Evolutionary conservation across 2,888 invertebrate genomes (phyloP).

Genomic region (Nephrotoma guestfalica): DNA sequence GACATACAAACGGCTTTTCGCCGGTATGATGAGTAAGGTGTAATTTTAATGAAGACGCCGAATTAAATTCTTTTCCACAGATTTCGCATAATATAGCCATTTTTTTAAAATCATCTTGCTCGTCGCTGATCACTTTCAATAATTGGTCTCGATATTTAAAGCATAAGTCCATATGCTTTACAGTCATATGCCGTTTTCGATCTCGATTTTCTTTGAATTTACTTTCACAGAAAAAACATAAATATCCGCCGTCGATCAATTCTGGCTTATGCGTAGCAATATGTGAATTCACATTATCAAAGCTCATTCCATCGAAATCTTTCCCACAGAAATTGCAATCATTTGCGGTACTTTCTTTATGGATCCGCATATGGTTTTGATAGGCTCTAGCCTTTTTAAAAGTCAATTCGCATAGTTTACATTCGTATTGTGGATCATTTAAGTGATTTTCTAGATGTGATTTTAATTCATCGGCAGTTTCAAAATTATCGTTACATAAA

Average conservation of each 20-base stretch:
- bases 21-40: neutral
- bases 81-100: neutral
- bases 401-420: neutral
- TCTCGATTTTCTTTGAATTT: neutral
- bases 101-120: neutral
- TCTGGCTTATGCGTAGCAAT: neutral
- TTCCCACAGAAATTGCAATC: neutral
- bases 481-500: neutral
- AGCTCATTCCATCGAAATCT: neutral
- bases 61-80: neutral
- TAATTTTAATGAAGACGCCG: neutral
- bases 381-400: neutral
- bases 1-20: neutral
- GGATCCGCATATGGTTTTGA: neutral
- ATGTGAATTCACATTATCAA: neutral
- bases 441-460: neutral
- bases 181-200: neutral
- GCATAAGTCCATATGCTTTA: neutral
- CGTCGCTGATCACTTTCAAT: neutral
- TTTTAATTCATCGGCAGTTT: neutral
- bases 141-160: neutral
- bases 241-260: neutral
- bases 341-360: neutral
- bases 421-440: neutral
- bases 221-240: conserved; percentile 1